Conservation (phyloP, 2,888 invertebrate genomes). For the Cantharis rufa region DNA sequence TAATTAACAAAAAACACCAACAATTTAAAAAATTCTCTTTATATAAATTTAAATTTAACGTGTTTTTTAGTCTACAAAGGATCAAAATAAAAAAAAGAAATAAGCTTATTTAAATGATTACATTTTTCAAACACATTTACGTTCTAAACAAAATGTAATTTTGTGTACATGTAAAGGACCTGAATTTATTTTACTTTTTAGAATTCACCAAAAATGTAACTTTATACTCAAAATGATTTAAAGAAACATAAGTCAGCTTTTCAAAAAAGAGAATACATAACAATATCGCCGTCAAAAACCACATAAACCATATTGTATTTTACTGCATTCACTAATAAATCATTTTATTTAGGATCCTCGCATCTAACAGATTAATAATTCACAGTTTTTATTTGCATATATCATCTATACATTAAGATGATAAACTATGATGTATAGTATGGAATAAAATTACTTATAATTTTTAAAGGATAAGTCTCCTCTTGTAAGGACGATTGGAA, state of each 20-base stretch:
- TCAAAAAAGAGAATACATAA: slow-evolving; percentile 4
- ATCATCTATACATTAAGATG: too few species aligned
- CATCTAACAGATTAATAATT: too few species aligned
- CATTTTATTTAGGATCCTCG: too few species aligned
- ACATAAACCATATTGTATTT: background rate
- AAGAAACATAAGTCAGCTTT: slow-evolving; percentile 14
- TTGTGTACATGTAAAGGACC: background rate
- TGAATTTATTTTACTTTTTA: slow-evolving; percentile 9
- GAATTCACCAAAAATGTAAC: background rate
- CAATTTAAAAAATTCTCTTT: background rate
- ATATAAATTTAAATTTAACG: background rate
- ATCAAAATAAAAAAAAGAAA: background rate
- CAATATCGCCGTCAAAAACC: background rate
- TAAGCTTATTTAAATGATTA: background rate
- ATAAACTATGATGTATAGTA: too few species aligned
- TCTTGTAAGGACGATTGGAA: too few species aligned
- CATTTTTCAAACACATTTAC: background rate
- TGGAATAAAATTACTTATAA: too few species aligned
- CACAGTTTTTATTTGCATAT: too few species aligned
- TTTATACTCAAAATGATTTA: slow-evolving; percentile 11
- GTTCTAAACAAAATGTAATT: background rate
- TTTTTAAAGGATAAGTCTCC: too few species aligned
- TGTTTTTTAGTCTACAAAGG: background rate
- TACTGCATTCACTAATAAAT: too few species aligned
- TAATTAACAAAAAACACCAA: background rate